phyloP scores from a whole-genome alignment of 2,888 invertebrate genomes.

The Parapristionchus giblindavisi region DNA sequence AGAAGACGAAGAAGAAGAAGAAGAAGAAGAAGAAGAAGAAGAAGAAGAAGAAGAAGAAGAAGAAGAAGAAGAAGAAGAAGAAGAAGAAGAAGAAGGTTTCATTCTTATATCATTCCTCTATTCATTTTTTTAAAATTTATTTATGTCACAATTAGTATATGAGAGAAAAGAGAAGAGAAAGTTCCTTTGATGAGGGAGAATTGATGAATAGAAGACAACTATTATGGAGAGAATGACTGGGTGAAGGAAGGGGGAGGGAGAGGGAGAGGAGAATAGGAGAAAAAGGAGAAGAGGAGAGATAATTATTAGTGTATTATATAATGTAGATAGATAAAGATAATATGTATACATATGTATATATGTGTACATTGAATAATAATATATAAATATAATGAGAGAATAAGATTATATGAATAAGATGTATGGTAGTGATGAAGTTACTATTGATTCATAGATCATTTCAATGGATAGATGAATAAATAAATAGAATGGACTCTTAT shows the following conservation, averaged over 20 bases:
- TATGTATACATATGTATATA: no score
- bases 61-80: neutral
- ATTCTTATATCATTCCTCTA: neutral
- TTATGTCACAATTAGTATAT: no score
- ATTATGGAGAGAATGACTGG: neutral
- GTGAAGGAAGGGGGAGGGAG: neutral
- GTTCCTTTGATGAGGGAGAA: neutral
- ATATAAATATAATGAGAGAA: no score
- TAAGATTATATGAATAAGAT: no score
- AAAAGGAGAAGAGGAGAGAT: neutral
- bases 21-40: neutral
- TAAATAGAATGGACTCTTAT: neutral
- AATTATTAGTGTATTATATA: no score
- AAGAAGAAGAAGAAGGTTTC: neutral
- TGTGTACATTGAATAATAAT: no score
- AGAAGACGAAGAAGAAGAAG: neutral
- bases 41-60: neutral
- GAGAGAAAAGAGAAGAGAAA: slow-evolving; percentile 30
- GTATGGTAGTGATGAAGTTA: no score
- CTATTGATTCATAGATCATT: no score
- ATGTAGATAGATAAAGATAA: no score
- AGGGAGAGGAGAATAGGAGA: neutral
- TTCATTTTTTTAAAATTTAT: no score
- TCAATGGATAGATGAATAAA: no score
- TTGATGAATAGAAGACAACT: neutral